Evolutionary conservation across 2,113 vertebrate genomes (phyloP), one percentile per base, ranked within the genome.

Genomic region (Oreochromis niloticus): DNA sequence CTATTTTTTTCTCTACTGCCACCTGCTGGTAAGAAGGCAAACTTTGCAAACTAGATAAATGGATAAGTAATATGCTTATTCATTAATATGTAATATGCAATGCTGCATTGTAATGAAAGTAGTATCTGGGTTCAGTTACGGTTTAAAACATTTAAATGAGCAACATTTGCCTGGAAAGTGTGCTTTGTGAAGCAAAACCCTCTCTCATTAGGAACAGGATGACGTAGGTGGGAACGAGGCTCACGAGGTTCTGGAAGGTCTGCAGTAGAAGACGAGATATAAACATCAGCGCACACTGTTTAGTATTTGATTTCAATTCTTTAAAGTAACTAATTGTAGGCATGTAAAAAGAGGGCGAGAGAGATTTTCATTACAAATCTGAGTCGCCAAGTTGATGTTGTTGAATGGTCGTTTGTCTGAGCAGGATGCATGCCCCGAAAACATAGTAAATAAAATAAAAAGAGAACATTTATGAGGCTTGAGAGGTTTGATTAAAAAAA

Each of bases 201-300:
- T n/a, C 56, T 39, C 46, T 63, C 95, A 96, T 95, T 80, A 96
- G 30, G 83, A 96, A 86, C 93, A 96, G 13, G 81, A 97, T 88
- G 75, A 96, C 7, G 46, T 97, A 97, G 16, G 96, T 96, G 22
- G 94, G 95, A 8, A 94, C 94, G 59, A 97, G 91, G 73, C 95
- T 97, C 75, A 90, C 86, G 7, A 96, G 96, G 93, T 95, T 97
- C 91, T 96, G 87, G 89, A 97, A 97, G 6, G 96, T 96, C 97
- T 98, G 96, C 9, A 27, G 19, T 32, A 59, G 22, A 16, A 75
- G 9, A 83, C 0, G 5, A 75, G 11, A 24, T 6, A 79, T 1
- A 16, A 5, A 59, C 19, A 80, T 17, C 3, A 86, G 19, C 11
- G 43, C 16, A 52, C 10, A 8, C 17, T 22, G 3, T 68, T 39